These are phyloP conservation scores for Anisognathus igniventris DNA, from an alignment of 2,797 vertebrate species.

Conservation along the genomic window DNA sequence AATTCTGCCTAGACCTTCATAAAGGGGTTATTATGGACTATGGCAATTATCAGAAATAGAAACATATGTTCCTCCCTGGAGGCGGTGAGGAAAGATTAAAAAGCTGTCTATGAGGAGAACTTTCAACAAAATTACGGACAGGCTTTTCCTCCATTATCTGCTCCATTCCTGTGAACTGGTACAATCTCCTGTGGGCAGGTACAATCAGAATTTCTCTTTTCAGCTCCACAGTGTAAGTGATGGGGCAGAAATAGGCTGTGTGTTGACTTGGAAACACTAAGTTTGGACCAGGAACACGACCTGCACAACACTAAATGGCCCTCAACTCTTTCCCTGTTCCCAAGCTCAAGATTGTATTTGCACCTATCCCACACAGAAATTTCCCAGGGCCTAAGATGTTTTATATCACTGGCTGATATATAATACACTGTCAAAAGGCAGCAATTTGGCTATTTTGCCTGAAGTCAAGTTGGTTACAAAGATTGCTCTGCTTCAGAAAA, in stretches of 20 bases:
- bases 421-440: background rate
- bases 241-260: background rate
- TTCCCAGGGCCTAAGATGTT: background rate
- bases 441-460: constrained; percentile 3
- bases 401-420: background rate
- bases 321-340: background rate
- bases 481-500: constrained; percentile 23
- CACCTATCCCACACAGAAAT: background rate
- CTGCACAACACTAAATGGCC: accelerated
- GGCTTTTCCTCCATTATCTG: background rate
- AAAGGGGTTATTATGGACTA: background rate
- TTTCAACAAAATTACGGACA: background rate
- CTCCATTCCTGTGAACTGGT: background rate
- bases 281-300: background rate
- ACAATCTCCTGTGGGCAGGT: background rate
- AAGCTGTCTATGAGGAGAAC: background rate
- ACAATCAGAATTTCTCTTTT: background rate
- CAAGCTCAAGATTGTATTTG: background rate
- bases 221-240: background rate
- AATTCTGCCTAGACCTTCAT: background rate
- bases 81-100: constrained; percentile 7
- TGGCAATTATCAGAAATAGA: background rate
- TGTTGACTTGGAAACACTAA: background rate
- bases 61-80: background rate
- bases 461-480: constrained; percentile 4